A percentile compares a stretch with the other conserved stretches of the same genome.
Conservation (phyloP, 2,888 invertebrate species). For the Tachina grossa region DNA sequence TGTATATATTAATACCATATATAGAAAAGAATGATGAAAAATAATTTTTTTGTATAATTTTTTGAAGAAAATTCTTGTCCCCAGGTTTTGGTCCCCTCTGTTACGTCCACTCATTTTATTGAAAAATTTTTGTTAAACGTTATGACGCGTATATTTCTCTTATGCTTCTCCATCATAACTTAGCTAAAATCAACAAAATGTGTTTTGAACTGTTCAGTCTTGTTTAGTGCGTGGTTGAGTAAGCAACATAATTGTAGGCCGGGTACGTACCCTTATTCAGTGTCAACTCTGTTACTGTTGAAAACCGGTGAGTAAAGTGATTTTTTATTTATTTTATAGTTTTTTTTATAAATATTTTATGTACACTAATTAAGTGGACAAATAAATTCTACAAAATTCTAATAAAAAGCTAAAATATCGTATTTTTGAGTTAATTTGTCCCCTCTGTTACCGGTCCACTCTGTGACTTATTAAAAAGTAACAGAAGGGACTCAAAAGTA, state of each 20-base stretch:
- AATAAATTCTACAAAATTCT: slow-evolving; percentile 41
- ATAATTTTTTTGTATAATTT: slow-evolving; percentile 49
- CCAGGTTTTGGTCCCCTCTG: slow-evolving; percentile 49
- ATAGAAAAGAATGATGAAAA: slow-evolving; percentile 50
- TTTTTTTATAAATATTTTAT: slow-evolving; percentile 52
- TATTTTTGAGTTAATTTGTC: slow-evolving; percentile 52
- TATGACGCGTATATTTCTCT: slow-evolving; percentile 53
- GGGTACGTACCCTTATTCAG: slow-evolving; percentile 52
- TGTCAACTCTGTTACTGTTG: slow-evolving; percentile 40
- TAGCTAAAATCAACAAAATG: slow-evolving; percentile 52
- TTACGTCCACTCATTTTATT: slow-evolving; percentile 49
- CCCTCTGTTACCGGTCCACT: slow-evolving; percentile 42
- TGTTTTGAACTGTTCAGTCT: slow-evolving; percentile 55
- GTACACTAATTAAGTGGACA: slow-evolving; percentile 47
- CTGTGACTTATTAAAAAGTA: slow-evolving; percentile 11
- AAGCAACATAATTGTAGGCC: slow-evolving; percentile 56
- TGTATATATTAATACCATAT: slow-evolving; percentile 54
- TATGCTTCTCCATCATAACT: slow-evolving; percentile 56
- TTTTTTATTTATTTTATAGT: not conserved
- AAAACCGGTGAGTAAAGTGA: slow-evolving; percentile 50
- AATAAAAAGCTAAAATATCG: slow-evolving; percentile 55
- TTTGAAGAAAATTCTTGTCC: slow-evolving; percentile 48
- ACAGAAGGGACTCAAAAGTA: slow-evolving; percentile 5
- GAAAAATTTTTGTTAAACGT: slow-evolving; percentile 45
- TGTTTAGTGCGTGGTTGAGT: slow-evolving; percentile 52